Base-by-base conservation (phyloP, 2,113 vertebrate genomes). In the Takifugu flavidus region DNA sequence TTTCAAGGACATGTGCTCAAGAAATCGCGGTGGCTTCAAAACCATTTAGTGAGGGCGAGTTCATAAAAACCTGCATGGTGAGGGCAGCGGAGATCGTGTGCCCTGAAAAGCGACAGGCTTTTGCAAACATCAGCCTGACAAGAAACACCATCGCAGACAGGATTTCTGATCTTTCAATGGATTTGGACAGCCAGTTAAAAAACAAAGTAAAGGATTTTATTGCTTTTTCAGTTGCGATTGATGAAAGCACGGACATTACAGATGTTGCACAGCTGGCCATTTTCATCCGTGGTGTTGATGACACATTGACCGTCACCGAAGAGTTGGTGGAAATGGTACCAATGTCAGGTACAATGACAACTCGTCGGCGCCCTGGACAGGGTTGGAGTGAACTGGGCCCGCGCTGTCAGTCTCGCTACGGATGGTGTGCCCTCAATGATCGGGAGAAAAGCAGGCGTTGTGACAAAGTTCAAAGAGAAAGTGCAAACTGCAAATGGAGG, bases 371-470 rank as follows among this genome's bases (percentile, higher is more conserved):
- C 53, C 7, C 53, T 52, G 50, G 50, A 52, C 53, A 39, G 20
- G n/a, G 20, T 56, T 4, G 26, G 44, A 26, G 67, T 34, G 49
- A 43, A 64, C 42, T 59, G 61, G 68, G 28, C 56, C 20, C 14
- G 26, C 1, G 58, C 63, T 15, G 63, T 73, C n/a, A 67, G 58
- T 49, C 49, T 73, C 53, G 64, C 54, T 29, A 53, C 64, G 6
- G 53, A 62, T 5, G 63, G 49, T 3, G 56, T 49, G 1, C 56
- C 56, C 12, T 59, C 56, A 34, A 54, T 59, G 49, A 15, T 34
- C 6, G 34, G 63, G 3, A 57, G 3, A 47, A 59, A 58, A 4
- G 29, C 49, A 47, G 56, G 65, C 4, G 49, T 53, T 45, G 47
- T 8, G 15, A 67, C 49, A 53, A 67, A 46, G 10, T 20, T 53